Evolutionary conservation across 92 coral and sea anemone species (phyloP), one percentile per base, ranked within the genome.

Genomic region (Zoanthus gigantus): DNA sequence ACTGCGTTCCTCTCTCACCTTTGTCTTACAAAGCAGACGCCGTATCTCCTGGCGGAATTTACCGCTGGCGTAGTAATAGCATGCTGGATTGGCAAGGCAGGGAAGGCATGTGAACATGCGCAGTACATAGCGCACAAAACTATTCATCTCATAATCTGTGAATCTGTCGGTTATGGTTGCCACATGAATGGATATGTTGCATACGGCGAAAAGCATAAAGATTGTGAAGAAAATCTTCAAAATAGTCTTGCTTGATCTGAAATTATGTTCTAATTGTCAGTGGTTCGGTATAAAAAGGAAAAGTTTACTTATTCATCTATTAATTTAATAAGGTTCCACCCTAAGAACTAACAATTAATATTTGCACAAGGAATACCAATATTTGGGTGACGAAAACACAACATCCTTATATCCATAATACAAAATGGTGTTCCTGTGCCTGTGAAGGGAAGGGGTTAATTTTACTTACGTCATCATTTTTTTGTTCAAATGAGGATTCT

Each of bases 31-130:
- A 6, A 81, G 45, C 10, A 81, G 57, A 17, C 66, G 66, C 30
- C 85, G 31, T 1, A 81, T 66, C 61, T 81, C 85, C 29, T 81
- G 45, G 23, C 85, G 85, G 30, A 81, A 81, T 12, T 81, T 81
- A 29, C 45, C 66, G 46, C 85, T 81, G 15, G 85, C 75, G 75
- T 81, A 81, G 85, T 81, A 81, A 28, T 81, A 81, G 12, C 75
- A 81, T 16, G 66, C 53, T 0, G 85, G 75, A 37, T 81, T 81
- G 3, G 44, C 75, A 11, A 81, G 61, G 18, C 85, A 81, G 7
- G 85, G 85, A 23, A 81, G 14, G 23, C 85, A 81, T 6, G 85
- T 81, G 75, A 75, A 81, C 85, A 81, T 81, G 74, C 85, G 85
- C 63, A 81, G 29, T 10, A 45, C 18, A 15, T 81, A 81, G 61